Conservation (phyloP, 2,113 vertebrate genomes). For the Tragelaphus strepsiceros region DNA sequence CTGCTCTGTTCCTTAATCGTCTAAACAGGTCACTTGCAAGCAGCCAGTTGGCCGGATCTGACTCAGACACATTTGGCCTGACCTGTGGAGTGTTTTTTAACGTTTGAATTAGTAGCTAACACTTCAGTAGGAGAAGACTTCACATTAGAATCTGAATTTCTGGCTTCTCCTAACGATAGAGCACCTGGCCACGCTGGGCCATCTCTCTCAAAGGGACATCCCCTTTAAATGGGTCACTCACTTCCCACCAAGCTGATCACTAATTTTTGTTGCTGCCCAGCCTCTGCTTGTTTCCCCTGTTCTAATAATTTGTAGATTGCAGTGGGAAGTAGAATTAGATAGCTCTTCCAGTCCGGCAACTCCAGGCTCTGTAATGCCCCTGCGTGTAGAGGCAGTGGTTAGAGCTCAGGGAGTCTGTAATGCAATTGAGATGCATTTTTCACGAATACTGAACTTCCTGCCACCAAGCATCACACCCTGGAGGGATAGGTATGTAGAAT, state of each 20-base stretch:
- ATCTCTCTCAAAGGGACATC: neutral
- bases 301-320: neutral
- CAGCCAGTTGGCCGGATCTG: neutral
- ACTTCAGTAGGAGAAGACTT: slow-evolving; percentile 3
- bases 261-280: neutral
- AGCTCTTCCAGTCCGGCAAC: neutral
- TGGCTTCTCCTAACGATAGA: neutral
- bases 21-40: neutral
- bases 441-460: neutral
- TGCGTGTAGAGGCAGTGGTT: neutral
- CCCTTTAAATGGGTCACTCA: neutral
- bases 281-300: neutral
- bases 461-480: neutral
- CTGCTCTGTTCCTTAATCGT: neutral
- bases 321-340: neutral
- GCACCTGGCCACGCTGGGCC: neutral
- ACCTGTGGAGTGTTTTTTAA: neutral
- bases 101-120: neutral
- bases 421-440: neutral
- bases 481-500: neutral
- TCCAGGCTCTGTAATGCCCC: neutral
- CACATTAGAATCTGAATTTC: neutral
- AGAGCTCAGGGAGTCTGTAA: neutral
- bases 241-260: neutral
- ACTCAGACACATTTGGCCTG: neutral